Evolutionary conservation across 1,140 invertebrate species (phyloP).

Genomic region (Drosophila sp.): DNA sequence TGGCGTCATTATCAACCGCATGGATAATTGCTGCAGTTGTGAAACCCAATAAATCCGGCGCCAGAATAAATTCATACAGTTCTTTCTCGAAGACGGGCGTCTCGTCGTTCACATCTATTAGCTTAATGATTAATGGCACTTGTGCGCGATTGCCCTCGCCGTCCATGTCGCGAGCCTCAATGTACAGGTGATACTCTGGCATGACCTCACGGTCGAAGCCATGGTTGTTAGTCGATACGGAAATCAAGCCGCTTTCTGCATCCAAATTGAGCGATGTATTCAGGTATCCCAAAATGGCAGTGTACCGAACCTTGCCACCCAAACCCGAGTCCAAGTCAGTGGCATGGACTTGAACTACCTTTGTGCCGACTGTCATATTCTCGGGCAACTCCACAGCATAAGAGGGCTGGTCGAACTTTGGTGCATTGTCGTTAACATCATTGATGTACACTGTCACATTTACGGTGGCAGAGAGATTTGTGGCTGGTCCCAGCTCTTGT

Average conservation of each 20-base stretch:
- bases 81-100: conserved; percentile 91
- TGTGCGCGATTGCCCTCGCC: conserved; percentile 89
- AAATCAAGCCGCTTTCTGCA: conserved; percentile 90
- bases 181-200: conserved; percentile 89
- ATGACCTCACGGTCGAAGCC: conserved; percentile 93
- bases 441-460: conserved; percentile 91
- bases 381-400: conserved; percentile 91
- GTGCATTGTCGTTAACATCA: conserved; percentile 95
- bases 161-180: conserved; percentile 93
- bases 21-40: conserved; percentile 89
- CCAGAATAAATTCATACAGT: conserved; percentile 92
- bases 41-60: conserved; percentile 89
- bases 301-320: conserved; percentile 90
- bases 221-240: conserved; percentile 88
- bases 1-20: conserved; percentile 92
- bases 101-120: conserved; percentile 95
- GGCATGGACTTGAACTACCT: conserved; percentile 89
- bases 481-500: conserved; percentile 89
- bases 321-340: conserved; percentile 89
- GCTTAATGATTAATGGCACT: conserved; percentile 89
- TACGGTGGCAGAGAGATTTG: conserved; percentile 88
- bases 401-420: conserved; percentile 88
- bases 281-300: conserved; percentile 89
- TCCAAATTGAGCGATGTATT: conserved; percentile 91
- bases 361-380: conserved; percentile 90